phyloP scores from a whole-genome alignment of 92 coral and sea anemone genomes.

The Hydrozoanthus gracilis region DNA sequence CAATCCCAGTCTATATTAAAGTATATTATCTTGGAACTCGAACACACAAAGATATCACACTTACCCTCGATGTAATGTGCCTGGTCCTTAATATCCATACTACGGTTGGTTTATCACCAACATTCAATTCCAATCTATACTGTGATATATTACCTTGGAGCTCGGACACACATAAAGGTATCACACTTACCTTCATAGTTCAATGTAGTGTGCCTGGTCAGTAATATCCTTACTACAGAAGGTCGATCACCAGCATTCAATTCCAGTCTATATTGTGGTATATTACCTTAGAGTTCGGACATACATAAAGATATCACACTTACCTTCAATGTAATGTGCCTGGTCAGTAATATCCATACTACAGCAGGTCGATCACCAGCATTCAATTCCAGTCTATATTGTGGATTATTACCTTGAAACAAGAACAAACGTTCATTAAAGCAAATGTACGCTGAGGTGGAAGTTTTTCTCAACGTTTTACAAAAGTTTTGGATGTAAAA shows the following conservation, averaged over 20 bases:
- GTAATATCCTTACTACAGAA: constrained; percentile 89
- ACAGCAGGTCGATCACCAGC: constrained; percentile 68
- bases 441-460: no score
- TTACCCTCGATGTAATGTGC: constrained; percentile 91
- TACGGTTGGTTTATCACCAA: constrained; percentile 64
- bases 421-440: neutral
- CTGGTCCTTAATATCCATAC: constrained; percentile 95
- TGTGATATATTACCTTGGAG: constrained; percentile 91
- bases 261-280: constrained; percentile 93
- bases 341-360: constrained; percentile 92
- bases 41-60: no score
- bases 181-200: neutral
- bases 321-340: constrained; percentile 96
- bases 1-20: no score
- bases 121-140: constrained; percentile 80
- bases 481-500: no score
- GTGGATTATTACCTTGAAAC: constrained; percentile 89
- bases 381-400: constrained; percentile 83
- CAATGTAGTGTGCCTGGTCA: constrained; percentile 90
- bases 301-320: neutral
- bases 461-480: no score
- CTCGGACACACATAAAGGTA: neutral
- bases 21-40: no score
- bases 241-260: constrained; percentile 65
- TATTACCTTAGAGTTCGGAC: constrained; percentile 68